These are phyloP conservation scores for Bungarus multicinctus DNA, from an alignment of 2,113 vertebrate species.

Conservation along the genomic window DNA sequence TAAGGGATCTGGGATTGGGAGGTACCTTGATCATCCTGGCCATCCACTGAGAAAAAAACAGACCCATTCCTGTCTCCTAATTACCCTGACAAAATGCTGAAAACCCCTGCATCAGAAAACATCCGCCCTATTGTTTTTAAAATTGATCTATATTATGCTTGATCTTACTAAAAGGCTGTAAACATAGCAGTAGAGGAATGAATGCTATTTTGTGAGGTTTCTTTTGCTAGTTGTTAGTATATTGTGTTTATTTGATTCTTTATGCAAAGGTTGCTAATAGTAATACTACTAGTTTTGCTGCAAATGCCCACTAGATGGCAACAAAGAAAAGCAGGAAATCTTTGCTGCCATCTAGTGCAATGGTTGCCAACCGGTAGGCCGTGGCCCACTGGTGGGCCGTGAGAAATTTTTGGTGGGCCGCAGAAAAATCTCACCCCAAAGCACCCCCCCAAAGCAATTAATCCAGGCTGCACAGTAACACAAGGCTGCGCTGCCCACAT, in stretches of 20 bases:
- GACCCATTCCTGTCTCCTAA: neutral
- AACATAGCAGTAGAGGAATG: no score
- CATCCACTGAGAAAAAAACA: neutral
- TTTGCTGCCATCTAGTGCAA: neutral
- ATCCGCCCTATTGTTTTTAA: neutral
- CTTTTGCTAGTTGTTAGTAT: no score
- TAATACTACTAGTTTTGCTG: neutral
- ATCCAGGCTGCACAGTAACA: no score
- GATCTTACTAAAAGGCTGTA: no score
- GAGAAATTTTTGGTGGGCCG: no score
- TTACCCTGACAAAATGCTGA: neutral
- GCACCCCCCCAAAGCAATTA: no score
- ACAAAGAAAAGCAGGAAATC: neutral
- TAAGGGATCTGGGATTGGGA: neutral
- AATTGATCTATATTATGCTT: neutral
- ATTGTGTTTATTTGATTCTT: neutral
- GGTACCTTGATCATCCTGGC: neutral
- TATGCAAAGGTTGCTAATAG: neutral
- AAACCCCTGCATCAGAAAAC: neutral
- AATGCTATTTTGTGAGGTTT: no score
- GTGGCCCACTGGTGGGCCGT: no score
- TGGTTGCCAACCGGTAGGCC: no score
- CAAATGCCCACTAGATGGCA: neutral
- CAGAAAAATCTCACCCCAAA: no score
- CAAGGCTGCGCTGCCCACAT: no score